Evolutionary conservation across 2,113 vertebrate genomes (phyloP), one percentile per base, ranked within the genome.

Genomic region (Coptodon bakossiorum): DNA sequence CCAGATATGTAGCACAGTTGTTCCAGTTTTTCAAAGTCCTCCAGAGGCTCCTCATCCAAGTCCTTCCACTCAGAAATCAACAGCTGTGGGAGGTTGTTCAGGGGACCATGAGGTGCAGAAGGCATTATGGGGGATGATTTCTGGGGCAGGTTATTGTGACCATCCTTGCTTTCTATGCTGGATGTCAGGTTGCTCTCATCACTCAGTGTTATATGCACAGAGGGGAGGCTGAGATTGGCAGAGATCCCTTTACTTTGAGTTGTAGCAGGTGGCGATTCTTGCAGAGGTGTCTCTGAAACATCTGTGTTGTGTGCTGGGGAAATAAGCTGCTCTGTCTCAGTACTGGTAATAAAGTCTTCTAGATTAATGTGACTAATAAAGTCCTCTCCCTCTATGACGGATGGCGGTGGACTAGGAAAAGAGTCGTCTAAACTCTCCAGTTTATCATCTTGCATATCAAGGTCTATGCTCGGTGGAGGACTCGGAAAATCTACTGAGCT

Each of bases 21-120:
- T 82, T 97, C 97, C 43, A 97, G 94, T 89, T 96, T 97, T 90
- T 97, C 97, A 90, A 97, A 97, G 80, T 97, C 96, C 86, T 97
- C 97, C 84, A 97, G 86, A 10, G 96, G 93, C 78, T 97, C 97
- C 84, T 97, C 96, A 9, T 97, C 96, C 92, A 97, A 88, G 88
- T 97, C 95, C 90, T 96, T 97, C 97, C 97, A 97, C 79, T 97
- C 96, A 38, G 97, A 97, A 91, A 97, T 96, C 81, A 97, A 88
- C 88, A 97, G 61, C 63, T 96, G 95, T 16, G 97, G 97, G 78
- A 97, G 94, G 71, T 93, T 93, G 71, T 94, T 96, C 29, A 94
- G 86, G n/a, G 94, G 91, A 73, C 87, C 85, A 48, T 95, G 95
- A 24, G 93, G 81, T 10, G 86, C 82, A 34, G 94, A 86, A 52